phyloP scores from a whole-genome alignment of 2,797 vertebrate genomes.

The Diglossa cyanea region DNA sequence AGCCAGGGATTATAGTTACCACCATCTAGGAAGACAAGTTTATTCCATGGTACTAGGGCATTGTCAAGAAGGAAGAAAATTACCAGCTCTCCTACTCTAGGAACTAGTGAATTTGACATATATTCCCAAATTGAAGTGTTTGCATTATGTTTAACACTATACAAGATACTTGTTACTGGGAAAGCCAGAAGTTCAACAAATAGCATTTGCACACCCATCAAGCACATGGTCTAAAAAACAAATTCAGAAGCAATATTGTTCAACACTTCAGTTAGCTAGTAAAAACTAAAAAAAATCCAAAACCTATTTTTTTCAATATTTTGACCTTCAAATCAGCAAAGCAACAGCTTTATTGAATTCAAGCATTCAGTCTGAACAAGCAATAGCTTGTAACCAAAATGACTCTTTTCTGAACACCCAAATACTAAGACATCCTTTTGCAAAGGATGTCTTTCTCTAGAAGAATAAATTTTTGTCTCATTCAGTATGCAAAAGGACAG shows the following conservation, averaged over 20 bases:
- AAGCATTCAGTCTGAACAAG: neutral
- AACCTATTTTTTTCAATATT: neutral
- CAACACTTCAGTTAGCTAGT: neutral
- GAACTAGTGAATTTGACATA: neutral
- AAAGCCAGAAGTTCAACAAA: slow-evolving; percentile 23
- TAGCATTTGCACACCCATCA: neutral
- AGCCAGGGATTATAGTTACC: neutral
- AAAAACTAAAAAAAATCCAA: neutral
- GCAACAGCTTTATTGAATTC: neutral
- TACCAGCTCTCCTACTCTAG: neutral
- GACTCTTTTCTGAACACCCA: neutral
- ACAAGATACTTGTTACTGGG: neutral
- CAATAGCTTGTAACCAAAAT: neutral
- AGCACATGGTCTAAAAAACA: slow-evolving; percentile 36
- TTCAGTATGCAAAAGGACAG: neutral
- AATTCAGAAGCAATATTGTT: neutral
- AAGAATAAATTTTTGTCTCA: neutral
- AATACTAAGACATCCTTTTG: neutral
- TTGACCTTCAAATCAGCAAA: neutral
- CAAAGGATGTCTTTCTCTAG: neutral
- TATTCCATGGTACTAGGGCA: neutral
- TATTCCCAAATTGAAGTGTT: neutral
- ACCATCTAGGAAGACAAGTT: neutral
- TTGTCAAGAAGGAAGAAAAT: neutral
- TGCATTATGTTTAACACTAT: neutral